Base-by-base conservation (phyloP, 2,797 vertebrate species). In the Typhlichthys subterraneus region DNA sequence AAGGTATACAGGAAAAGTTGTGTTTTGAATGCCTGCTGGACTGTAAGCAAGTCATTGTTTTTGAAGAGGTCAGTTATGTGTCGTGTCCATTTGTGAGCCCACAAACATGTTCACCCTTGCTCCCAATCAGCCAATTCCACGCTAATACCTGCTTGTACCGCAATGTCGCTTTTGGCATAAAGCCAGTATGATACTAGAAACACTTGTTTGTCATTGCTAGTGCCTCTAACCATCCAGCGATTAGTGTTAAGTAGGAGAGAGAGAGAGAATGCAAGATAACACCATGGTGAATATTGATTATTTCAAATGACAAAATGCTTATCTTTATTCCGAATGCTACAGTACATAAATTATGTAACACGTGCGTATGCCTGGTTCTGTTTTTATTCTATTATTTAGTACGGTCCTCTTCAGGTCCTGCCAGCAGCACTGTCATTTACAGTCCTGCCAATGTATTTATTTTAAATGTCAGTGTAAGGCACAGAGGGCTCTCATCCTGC, bases 61-160 rank as follows among this genome's bases (percentile, higher is more conserved):
- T 23, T 23, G 3, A 23, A 23, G 3, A 23, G 23, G 3, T 23
- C 23, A 23, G 23, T 23, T 49, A 14, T 49, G 48, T 49, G 48
- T 49, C 5, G 23, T 23, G 23, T 23, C 23, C 3, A 23, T 23
- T 23, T 23, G 23, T 23, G 23, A 23, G 23, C 57, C 55, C 48
- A 59, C 50, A 81, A 62, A 47, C 63, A 58, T 73, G 73, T 76
- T 83, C 67, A 84, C 73, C 81, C 83, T 70, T 82, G 65, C 64
- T 73, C 82, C 60, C 5, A 4, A 13, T 47, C 52, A 54, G 62
- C 70, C 12, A 14, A 54, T 67, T 58, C 49, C 8, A 66, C 61
- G 45, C 67, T 76, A 81, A 84, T 81, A 85, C 81, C 77, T 48
- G 53, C 5, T 23, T 1, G 12, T 59, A 70, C 73, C 81, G 70